Evolutionary conservation across 2,113 vertebrate species (phyloP).

Genomic region (Thamnophis sirtalis): DNA sequence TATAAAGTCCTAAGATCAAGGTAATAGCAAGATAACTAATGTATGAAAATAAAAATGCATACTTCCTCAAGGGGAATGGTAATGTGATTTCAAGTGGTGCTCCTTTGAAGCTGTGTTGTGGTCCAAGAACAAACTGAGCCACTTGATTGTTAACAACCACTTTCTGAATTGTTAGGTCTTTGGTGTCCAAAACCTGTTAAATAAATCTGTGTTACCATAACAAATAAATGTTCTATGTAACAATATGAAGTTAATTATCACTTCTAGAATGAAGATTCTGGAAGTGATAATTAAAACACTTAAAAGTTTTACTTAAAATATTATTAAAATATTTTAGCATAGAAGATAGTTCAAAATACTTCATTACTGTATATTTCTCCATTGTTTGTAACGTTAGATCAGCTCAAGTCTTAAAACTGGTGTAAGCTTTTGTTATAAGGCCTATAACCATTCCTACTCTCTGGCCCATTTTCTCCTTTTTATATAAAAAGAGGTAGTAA

Average conservation of each 20-base stretch:
- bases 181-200: constrained; percentile 86
- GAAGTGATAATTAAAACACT: background rate
- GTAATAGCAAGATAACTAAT: background rate
- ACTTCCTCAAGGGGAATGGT: constrained; percentile 88
- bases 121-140: constrained; percentile 77
- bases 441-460: background rate
- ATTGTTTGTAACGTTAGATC: background rate
- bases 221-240: background rate
- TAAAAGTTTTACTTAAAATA: background rate
- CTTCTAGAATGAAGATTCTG: background rate
- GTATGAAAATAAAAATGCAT: constrained; percentile 30
- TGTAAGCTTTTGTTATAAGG: background rate
- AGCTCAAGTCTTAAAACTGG: background rate
- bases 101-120: constrained; percentile 87
- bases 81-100: constrained; percentile 81
- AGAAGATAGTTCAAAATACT: background rate
- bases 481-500: background rate
- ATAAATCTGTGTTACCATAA: constrained; percentile 24
- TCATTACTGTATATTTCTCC: background rate
- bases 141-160: constrained; percentile 81
- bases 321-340: background rate
- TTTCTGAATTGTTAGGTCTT: constrained; percentile 78
- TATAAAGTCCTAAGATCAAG: background rate
- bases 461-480: background rate
- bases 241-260: too few relatives aligned